Evolutionary conservation across 2,888 invertebrate genomes (phyloP).

Genomic region (Drosophila bunnanda): DNA sequence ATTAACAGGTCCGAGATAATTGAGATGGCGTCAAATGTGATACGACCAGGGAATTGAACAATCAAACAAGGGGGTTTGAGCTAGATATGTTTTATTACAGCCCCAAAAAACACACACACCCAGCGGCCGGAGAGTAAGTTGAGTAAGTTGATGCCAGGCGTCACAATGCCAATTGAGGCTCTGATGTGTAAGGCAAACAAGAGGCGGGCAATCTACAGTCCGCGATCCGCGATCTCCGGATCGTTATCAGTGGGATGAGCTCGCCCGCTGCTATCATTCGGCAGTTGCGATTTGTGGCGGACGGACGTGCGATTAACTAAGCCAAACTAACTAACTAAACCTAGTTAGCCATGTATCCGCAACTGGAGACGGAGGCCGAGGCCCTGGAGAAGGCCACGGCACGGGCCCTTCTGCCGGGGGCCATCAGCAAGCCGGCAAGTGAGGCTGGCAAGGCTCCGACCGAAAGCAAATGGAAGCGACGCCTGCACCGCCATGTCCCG

Average conservation of each 20-base stretch:
- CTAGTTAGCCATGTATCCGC: conserved; percentile 60
- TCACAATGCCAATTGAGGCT: conserved; percentile 55
- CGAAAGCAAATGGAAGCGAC: conserved; percentile 57
- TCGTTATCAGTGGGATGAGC: conserved; percentile 40
- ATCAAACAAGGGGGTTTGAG: conserved; percentile 42
- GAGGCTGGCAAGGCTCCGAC: conserved; percentile 23
- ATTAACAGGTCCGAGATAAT: conserved; percentile 54
- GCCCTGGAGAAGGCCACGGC: conserved; percentile 54
- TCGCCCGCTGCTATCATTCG: conserved; percentile 49
- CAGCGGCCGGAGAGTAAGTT: conserved; percentile 4
- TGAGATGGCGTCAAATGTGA: conserved; percentile 20
- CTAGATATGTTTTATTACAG: conserved; percentile 39
- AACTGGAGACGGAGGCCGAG: conserved; percentile 52
- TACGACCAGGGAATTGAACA: conserved; percentile 44
- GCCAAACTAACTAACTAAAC: neutral
- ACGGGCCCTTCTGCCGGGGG: conserved; percentile 44
- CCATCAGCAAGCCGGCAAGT: conserved; percentile 23
- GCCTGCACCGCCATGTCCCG: conserved; percentile 58
- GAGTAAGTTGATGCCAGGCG: neutral
- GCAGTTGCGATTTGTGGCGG: conserved; percentile 49
- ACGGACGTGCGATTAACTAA: conserved; percentile 33
- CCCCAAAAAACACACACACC: conserved; percentile 2
- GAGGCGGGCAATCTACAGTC: conserved; percentile 27
- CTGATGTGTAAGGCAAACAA: conserved; percentile 68
- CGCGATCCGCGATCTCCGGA: conserved; percentile 16